A percentile compares a stretch with the other conserved stretches of the same genome.
Conservation (phyloP, 2,113 vertebrate species). For the Perccottus glenii region DNA sequence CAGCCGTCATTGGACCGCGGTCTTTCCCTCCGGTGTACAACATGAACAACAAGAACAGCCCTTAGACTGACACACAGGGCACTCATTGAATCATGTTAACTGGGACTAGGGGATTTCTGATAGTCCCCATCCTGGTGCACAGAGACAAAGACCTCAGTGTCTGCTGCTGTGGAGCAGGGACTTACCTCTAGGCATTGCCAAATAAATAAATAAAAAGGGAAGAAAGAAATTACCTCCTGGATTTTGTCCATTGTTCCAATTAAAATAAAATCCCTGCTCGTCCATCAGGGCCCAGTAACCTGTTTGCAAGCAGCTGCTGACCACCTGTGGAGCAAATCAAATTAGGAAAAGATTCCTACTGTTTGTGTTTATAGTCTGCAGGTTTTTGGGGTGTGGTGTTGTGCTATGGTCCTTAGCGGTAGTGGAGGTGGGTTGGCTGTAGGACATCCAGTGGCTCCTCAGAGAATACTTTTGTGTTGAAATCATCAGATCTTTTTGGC, state of each 20-base stretch:
- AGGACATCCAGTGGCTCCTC: conserved; percentile 28
- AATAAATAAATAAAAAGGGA: conserved; percentile 66
- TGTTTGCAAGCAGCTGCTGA: conserved; percentile 90
- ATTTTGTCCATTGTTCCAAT: conserved; percentile 87
- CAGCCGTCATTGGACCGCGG: conserved; percentile 52
- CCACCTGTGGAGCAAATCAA: conserved; percentile 98
- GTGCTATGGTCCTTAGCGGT: conserved; percentile 70
- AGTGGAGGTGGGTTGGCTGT: conserved; percentile 61
- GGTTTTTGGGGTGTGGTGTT: conserved; percentile 83
- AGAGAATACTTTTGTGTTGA: conserved; percentile 36
- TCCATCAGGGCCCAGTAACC: conserved; percentile 84
- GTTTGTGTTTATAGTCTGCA: conserved; percentile 89
- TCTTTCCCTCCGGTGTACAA: conserved; percentile 65
- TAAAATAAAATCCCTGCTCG: conserved; percentile 51
- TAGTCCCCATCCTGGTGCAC: conserved; percentile 86
- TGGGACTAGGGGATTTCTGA: conserved; percentile 81
- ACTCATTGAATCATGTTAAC: conserved; percentile 88
- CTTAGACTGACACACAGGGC: conserved; percentile 84
- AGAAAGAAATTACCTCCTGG: conserved; percentile 78
- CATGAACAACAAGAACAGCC: conserved; percentile 85
- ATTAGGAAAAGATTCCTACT: conserved; percentile 91
- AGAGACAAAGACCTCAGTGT: conserved; percentile 94
- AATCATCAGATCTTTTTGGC: conserved; percentile 32
- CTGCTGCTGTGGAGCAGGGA: conserved; percentile 78
- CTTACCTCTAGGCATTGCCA: conserved; percentile 90